Conservation (phyloP, 2,113 vertebrate genomes). For the Cheilinus undulatus region DNA sequence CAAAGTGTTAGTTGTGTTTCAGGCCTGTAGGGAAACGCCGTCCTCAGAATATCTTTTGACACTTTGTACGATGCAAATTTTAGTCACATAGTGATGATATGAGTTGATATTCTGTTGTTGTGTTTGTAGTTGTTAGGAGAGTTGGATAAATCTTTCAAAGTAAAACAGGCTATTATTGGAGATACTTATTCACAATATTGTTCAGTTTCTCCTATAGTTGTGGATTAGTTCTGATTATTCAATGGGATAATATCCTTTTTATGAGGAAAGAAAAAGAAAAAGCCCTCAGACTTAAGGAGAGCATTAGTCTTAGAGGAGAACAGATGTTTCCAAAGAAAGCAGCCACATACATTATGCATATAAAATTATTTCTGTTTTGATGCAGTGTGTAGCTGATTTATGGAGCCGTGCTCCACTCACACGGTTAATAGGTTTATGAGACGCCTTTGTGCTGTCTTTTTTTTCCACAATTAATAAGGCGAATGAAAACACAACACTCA, state of each 20-base stretch:
- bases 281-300: conserved; percentile 80
- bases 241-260: conserved; percentile 82
- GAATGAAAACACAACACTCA: conserved; percentile 62
- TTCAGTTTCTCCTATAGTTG: conserved; percentile 44
- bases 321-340: conserved; percentile 89
- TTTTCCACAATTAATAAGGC: conserved; percentile 90
- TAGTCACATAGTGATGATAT: conserved; percentile 21
- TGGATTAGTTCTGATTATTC: conserved; percentile 81
- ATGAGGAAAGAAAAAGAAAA: conserved; percentile 45
- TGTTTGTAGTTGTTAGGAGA: conserved; percentile 28
- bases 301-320: conserved; percentile 87
- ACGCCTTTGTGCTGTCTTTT: conserved; percentile 88
- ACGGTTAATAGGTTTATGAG: conserved; percentile 91
- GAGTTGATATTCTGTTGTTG: conserved; percentile 35
- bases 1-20: not conserved
- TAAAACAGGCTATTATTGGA: conserved; percentile 39
- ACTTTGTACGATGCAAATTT: conserved; percentile 14
- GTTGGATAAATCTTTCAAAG: conserved; percentile 27
- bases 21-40: conserved; percentile 36
- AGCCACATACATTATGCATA: conserved; percentile 90
- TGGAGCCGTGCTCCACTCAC: conserved; percentile 85
- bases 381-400: conserved; percentile 88
- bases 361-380: conserved; percentile 90
- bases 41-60: conserved; percentile 43
- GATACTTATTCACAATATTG: conserved; percentile 39